Evolutionary conservation across 2,113 vertebrate species (phyloP).

Genomic region (Cyrtonyx montezumae): DNA sequence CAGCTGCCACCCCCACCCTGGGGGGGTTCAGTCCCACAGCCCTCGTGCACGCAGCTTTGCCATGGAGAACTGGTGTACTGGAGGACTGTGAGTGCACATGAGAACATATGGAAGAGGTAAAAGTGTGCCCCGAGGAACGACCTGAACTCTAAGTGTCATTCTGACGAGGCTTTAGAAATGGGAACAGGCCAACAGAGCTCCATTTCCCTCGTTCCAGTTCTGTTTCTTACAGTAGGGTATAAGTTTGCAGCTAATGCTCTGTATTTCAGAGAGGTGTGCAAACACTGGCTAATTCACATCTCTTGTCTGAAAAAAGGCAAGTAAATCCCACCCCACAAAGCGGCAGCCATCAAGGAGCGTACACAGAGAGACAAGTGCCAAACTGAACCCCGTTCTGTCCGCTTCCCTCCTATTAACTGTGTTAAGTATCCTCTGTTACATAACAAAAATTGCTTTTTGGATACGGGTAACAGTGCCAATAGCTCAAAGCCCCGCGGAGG

Average conservation of each 20-base stretch:
- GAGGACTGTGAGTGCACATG: rapidly evolving
- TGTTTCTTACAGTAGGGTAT: background rate
- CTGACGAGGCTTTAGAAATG: rapidly evolving
- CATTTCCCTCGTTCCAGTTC: rapidly evolving
- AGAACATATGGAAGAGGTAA: rapidly evolving
- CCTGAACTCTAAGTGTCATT: rapidly evolving
- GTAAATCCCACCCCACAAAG: background rate
- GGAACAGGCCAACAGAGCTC: background rate
- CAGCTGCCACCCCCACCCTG: background rate
- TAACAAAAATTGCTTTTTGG: background rate
- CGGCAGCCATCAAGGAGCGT: rapidly evolving
- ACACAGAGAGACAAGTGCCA: rapidly evolving
- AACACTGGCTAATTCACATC: background rate
- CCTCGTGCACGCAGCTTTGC: rapidly evolving
- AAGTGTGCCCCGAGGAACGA: rapidly evolving
- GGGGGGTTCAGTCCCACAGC: rapidly evolving
- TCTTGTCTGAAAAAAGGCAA: background rate
- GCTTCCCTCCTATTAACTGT: too few species aligned
- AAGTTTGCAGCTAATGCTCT: background rate
- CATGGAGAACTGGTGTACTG: background rate
- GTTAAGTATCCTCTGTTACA: background rate
- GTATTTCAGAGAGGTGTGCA: background rate
- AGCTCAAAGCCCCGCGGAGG: background rate
- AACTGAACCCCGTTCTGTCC: rapidly evolving
- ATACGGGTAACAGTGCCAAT: background rate